phyloP scores from a whole-genome alignment of 2,113 vertebrate species.

The Aptenodytes forsteri region DNA sequence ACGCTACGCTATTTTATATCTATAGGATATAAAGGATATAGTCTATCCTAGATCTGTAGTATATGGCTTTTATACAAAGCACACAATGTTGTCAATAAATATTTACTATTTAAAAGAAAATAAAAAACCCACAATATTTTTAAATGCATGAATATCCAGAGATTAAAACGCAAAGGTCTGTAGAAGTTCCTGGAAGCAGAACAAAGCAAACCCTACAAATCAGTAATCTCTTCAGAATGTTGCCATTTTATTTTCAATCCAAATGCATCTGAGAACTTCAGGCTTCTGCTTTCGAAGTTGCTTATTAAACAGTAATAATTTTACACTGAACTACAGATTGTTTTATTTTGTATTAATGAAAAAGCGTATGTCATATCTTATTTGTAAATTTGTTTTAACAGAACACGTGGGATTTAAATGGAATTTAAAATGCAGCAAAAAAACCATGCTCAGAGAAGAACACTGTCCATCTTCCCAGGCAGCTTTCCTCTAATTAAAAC shows the following conservation, averaged over 20 bases:
- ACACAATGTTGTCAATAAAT: background rate
- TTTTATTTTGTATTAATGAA: background rate
- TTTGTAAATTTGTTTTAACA: background rate
- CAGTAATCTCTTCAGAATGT: background rate
- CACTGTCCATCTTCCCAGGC: background rate
- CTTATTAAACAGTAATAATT: background rate
- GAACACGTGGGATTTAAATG: background rate
- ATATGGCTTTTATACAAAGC: background rate
- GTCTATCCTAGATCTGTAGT: background rate
- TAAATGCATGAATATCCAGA: background rate
- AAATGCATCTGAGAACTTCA: background rate
- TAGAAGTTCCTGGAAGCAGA: background rate
- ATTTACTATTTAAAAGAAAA: background rate
- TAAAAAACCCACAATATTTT: background rate
- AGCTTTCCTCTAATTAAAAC: slow-evolving; percentile 48
- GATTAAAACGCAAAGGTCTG: background rate
- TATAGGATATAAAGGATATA: background rate
- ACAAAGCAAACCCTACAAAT: background rate
- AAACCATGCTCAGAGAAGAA: background rate
- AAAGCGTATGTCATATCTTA: background rate
- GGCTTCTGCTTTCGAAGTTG: background rate
- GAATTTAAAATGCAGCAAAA: background rate
- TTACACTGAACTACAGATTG: background rate
- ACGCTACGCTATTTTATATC: background rate
- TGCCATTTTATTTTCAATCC: background rate